Percentiles rank a stretch among this genome's conserved stretches.
Evolutionary conservation across 2,797 vertebrate species (phyloP).

Genomic region (Oreortyx pictus): DNA sequence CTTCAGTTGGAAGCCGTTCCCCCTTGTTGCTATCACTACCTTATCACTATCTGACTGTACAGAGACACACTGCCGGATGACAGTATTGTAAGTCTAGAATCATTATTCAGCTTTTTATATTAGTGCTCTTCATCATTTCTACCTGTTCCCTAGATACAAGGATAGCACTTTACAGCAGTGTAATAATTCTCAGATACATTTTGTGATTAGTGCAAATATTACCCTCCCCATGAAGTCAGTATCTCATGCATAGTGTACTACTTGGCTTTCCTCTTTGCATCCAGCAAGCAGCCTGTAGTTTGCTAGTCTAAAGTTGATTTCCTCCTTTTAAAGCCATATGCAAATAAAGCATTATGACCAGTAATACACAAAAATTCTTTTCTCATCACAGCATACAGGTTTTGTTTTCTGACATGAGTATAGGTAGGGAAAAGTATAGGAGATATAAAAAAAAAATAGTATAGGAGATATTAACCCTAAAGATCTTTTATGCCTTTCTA

Average conservation of each 20-base stretch:
- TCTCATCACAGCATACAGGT: neutral
- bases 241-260: conserved; percentile 33
- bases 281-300: conserved; percentile 1
- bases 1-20: too few species aligned
- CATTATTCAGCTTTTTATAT: neutral
- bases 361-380: neutral
- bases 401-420: neutral
- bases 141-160: neutral
- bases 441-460: neutral
- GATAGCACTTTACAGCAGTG: neutral
- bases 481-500: neutral
- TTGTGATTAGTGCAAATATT: neutral
- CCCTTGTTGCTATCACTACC: too few species aligned
- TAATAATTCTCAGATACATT: neutral
- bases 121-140: neutral
- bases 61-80: neutral
- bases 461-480: neutral
- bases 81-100: neutral
- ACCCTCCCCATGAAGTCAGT: neutral
- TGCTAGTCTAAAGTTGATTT: conserved; percentile 38
- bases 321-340: conserved; percentile 42
- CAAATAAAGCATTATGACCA: neutral
- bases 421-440: neutral
- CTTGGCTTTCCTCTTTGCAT: conserved; percentile 15
- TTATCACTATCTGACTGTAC: too few species aligned